Base-by-base conservation (phyloP, 2,888 invertebrate genomes). In the Gastrophysa polygoni region DNA sequence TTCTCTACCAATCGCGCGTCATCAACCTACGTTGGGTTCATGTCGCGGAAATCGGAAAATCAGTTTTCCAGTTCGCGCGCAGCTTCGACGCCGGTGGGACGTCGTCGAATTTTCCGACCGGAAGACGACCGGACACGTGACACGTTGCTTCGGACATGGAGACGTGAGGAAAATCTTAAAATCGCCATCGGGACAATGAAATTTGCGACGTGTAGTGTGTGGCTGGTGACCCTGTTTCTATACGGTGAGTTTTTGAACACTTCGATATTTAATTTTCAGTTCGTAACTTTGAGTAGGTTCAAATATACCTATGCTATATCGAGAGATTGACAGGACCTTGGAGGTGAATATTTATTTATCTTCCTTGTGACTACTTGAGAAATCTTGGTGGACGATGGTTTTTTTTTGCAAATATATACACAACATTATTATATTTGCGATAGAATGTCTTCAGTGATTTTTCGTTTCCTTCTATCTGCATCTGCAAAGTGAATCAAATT, bases 1-100 rank as follows among this genome's bases (percentile, higher is more conserved):
- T 73, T 71, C 74, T 71, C 73, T 68, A 62, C 78, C 79, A 79
- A 79, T 79, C 72, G 61, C 61, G 64, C 59, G 59, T 50, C 70
- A 68, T 66, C 69, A 67, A 70, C 73, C n/a, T 52, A 65, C 61
- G 68, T 59, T 43, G 49, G 54, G 66, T 64, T 64, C 59, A 52
- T 57, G 38, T 62, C 63, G 61, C 62, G 58, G 64, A 69, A 64
- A 52, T 65, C 56, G 61, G 63, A 67, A 68, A 66, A 70, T 64
- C 73, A 72, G 72, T 73, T 71, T 65, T 38, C 38, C 57, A 63
- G 63, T 63, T 63, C 52, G 73, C 72, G 72, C 60, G 61, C 64
- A 67, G 64, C 61, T 50, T 57, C 59, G 55, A 55, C 28, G 48
- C 29, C 52, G 61, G 14, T 4, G 6, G 59, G 56, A 32, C 61